A percentile compares a stretch with the other conserved stretches of the same genome.
phyloP scores from a whole-genome alignment of 2,888 invertebrate genomes.

The Rapana venosa region DNA sequence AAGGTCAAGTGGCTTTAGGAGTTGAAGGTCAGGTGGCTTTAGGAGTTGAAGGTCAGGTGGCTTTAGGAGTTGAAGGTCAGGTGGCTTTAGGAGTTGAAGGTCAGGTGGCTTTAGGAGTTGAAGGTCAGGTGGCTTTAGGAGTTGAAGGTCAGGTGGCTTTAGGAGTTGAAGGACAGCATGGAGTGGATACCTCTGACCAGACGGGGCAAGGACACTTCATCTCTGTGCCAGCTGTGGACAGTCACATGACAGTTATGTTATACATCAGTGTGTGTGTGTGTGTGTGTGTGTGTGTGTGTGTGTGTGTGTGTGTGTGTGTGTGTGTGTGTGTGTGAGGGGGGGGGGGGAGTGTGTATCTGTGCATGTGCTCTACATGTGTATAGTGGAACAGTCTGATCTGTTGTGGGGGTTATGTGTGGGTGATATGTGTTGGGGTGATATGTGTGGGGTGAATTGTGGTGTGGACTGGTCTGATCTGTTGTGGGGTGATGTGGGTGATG shows the following conservation, averaged over 20 bases:
- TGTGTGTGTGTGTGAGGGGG: background rate
- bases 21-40: too few species aligned
- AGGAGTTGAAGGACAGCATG: slow-evolving; percentile 4
- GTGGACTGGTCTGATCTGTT: too few species aligned
- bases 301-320: too few species aligned
- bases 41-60: too few species aligned
- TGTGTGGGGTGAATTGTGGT: too few species aligned
- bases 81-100: too few species aligned
- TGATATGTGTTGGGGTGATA: too few species aligned
- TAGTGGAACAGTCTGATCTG: background rate
- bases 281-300: background rate
- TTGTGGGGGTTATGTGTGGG: too few species aligned
- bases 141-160: background rate
- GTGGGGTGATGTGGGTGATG: too few species aligned
- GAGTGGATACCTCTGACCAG: background rate
- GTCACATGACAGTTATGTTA: background rate
- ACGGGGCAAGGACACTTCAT: background rate
- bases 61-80: too few species aligned
- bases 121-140: background rate
- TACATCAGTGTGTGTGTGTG: background rate
- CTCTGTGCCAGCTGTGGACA: slow-evolving; percentile 2
- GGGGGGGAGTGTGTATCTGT: background rate
- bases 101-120: background rate
- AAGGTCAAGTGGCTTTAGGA: too few species aligned
- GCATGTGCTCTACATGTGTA: background rate